A percentile compares a stretch with the other conserved stretches of the same genome.
Conservation (phyloP, 2,888 invertebrate species). For the Protophormia terraenovae region DNA sequence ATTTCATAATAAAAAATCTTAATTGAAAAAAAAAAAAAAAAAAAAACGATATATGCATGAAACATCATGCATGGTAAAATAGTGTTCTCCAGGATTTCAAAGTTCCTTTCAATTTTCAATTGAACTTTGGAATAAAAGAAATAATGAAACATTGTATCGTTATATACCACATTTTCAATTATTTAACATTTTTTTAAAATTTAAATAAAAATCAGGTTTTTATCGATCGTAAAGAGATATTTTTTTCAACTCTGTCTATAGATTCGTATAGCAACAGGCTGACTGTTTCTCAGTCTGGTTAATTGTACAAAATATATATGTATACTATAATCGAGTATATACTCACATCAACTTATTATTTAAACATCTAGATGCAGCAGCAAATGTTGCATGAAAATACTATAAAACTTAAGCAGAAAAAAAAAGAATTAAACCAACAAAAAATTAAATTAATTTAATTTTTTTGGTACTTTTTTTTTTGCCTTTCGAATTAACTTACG, state of each 20-base stretch:
- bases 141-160: neutral
- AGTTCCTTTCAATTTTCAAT: too few relatives aligned
- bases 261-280: neutral
- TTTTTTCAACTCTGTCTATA: neutral
- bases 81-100: too few relatives aligned
- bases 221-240: neutral
- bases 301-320: neutral
- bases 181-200: neutral
- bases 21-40: too few relatives aligned
- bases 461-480: slow-evolving; percentile 8
- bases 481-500: neutral
- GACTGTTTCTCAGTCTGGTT: neutral
- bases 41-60: too few relatives aligned
- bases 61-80: too few relatives aligned
- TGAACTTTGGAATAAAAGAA: too few relatives aligned
- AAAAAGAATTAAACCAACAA: neutral
- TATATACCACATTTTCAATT: neutral
- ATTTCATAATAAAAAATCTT: too few relatives aligned
- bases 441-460: slow-evolving; percentile 4
- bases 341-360: neutral
- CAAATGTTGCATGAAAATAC: slow-evolving; percentile 57
- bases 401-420: slow-evolving; percentile 20
- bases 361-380: slow-evolving; percentile 15
- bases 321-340: neutral
- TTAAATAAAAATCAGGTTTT: slow-evolving; percentile 32